Evolutionary conservation across 2,888 invertebrate species (phyloP).

Genomic region (Dynastes maya): DNA sequence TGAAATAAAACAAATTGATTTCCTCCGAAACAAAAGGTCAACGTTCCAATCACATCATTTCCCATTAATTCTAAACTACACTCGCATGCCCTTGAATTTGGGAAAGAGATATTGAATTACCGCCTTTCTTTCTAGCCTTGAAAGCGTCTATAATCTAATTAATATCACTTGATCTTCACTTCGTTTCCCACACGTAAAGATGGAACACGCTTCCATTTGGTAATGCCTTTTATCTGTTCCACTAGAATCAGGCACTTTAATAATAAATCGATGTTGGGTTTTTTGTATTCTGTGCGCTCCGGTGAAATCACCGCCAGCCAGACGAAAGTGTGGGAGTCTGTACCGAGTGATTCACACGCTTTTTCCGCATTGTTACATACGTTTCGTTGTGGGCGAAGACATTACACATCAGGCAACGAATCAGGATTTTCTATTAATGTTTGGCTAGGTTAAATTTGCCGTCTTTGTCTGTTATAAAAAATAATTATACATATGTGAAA

Average conservation of each 20-base stretch:
- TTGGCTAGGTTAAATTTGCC: too few relatives aligned
- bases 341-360: too few relatives aligned
- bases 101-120: neutral
- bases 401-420: too few relatives aligned
- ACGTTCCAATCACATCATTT: neutral
- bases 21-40: neutral
- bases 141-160: neutral
- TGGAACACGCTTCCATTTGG: neutral
- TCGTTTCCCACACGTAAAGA: neutral
- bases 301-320: slow-evolving; percentile 7
- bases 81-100: slow-evolving; percentile 6
- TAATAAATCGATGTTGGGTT: too few relatives aligned
- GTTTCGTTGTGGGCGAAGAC: too few relatives aligned
- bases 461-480: too few relatives aligned
- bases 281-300: neutral
- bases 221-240: too few relatives aligned
- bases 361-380: too few relatives aligned
- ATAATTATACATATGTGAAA: too few relatives aligned
- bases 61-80: neutral
- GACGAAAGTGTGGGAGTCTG: neutral
- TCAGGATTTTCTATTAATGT: too few relatives aligned
- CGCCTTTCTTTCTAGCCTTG: neutral
- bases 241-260: too few relatives aligned
- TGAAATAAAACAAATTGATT: too few relatives aligned
- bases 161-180: neutral